These are phyloP conservation scores for Riptortus pedestris DNA, from an alignment of 1,140 invertebrate genomes.

Conservation along the genomic window DNA sequence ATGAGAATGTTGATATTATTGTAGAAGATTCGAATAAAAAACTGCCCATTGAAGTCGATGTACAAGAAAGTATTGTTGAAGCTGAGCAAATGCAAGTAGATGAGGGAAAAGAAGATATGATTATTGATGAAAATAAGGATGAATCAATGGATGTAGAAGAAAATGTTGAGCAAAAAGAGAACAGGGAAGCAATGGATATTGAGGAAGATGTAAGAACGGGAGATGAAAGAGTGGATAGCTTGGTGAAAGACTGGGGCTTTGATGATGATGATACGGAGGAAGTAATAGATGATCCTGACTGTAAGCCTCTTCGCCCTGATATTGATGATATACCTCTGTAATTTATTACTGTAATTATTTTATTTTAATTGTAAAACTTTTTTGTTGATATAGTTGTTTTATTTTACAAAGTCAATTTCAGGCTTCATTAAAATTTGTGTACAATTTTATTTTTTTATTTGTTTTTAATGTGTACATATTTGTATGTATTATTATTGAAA, in stretches of 20 bases:
- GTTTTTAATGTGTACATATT: no score
- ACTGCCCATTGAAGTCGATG: not conserved
- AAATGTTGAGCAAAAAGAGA: slow-evolving; percentile 1
- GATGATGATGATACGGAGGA: slow-evolving; percentile 22
- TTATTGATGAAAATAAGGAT: slow-evolving; percentile 3
- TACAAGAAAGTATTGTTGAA: not conserved
- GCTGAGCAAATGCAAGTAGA: slow-evolving; percentile 12
- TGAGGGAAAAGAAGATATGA: slow-evolving; percentile 7
- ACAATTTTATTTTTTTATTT: no score
- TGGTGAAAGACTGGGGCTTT: slow-evolving; percentile 26
- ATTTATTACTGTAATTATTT: not conserved
- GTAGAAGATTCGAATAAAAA: not conserved
- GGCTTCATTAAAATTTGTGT: no score
- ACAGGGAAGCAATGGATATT: not conserved
- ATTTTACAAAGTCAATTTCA: not conserved
- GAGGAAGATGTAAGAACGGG: slow-evolving; percentile 6
- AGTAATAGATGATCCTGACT: slow-evolving; percentile 7
- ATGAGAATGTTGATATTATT: no score
- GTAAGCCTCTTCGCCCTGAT: slow-evolving; percentile 8
- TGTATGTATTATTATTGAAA: not conserved
- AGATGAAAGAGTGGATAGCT: slow-evolving; percentile 16
- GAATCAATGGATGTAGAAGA: slow-evolving; percentile 5
- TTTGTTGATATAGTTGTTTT: not conserved
- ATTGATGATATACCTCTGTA: slow-evolving; percentile 9
- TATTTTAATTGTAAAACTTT: not conserved